Conservation (phyloP, 2,113 vertebrate genomes). For the Chionis minor region DNA sequence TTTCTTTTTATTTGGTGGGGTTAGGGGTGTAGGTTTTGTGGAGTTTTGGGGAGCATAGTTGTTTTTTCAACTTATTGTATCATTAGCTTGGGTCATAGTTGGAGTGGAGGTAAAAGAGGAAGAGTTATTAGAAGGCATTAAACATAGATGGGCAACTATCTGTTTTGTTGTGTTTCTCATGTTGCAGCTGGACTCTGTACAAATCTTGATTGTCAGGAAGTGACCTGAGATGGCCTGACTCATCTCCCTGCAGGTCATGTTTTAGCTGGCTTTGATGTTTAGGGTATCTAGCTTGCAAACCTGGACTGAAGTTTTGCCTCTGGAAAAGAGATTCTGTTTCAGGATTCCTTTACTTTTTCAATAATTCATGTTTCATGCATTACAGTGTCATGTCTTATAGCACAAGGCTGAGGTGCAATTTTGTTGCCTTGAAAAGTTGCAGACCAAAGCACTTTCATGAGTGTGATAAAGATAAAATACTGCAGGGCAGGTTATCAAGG, state of each 20-base stretch:
- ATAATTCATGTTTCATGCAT: not conserved
- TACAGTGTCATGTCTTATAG: slow-evolving; percentile 6
- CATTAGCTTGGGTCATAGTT: not conserved
- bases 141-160: not conserved
- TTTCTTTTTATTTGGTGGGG: fast-evolving
- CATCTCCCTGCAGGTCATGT: not conserved
- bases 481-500: slow-evolving; percentile 37
- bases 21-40: fast-evolving
- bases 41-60: fast-evolving
- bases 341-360: not conserved
- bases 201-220: not conserved
- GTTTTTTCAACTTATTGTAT: not conserved
- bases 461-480: slow-evolving; percentile 58
- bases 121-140: not conserved
- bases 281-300: not conserved
- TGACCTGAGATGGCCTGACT: not conserved
- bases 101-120: fast-evolving
- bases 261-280: not conserved
- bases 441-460: slow-evolving; percentile 14
- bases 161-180: not conserved
- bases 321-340: not conserved
- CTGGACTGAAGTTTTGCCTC: not conserved
- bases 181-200: not conserved
- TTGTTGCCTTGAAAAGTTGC: slow-evolving; percentile 15
- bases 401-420: slow-evolving; percentile 14